These are phyloP conservation scores for Pristis pectinata DNA, from an alignment of 2,797 vertebrate genomes.

Conservation along the genomic window DNA sequence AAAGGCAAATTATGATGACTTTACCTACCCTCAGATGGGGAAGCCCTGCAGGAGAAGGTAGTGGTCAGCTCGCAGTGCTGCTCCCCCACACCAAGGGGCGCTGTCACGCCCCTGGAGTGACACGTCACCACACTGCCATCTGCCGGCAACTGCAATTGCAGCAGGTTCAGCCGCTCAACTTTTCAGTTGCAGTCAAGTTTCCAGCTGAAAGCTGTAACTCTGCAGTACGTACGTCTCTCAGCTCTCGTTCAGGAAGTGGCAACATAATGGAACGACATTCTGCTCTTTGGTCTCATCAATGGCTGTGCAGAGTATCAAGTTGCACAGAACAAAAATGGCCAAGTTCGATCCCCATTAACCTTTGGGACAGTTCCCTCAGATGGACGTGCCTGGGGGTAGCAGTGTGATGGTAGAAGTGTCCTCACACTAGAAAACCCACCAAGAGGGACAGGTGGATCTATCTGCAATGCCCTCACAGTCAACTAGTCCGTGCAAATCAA, in stretches of 20 bases:
- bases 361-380: not conserved
- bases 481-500: no score
- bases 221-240: no score
- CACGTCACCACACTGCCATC: not conserved
- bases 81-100: not conserved
- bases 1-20: no score
- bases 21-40: no score
- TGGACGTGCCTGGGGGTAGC: not conserved
- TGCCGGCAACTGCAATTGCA: not conserved
- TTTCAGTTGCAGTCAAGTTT: no score
- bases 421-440: no score
- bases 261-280: not conserved
- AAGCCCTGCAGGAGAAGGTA: no score
- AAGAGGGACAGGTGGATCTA: no score
- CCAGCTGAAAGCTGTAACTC: no score
- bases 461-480: no score
- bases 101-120: not conserved
- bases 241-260: not conserved
- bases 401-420: no score
- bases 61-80: not conserved
- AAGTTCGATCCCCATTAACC: not conserved
- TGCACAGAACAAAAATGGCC: not conserved
- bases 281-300: no score
- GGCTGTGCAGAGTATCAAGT: not conserved
- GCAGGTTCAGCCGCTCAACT: not conserved